Base-by-base conservation (phyloP, 1,140 invertebrate species). In the Apis cerana region DNA sequence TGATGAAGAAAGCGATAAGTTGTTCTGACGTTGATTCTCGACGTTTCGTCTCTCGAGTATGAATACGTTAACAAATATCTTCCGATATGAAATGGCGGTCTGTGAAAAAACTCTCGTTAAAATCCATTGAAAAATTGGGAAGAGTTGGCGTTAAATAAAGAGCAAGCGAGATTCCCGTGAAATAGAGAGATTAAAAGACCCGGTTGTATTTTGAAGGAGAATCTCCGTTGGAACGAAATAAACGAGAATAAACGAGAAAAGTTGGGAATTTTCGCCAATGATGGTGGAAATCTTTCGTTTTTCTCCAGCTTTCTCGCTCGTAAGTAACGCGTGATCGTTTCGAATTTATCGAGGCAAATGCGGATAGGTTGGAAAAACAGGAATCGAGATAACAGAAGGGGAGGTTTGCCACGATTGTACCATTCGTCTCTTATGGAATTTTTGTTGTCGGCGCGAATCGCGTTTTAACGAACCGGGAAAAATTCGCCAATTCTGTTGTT, bases 121-220 rank as follows among this genome's bases (percentile, higher is more conserved):
- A 71, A 71, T 1, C 52, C 11, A 48, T 54, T 70, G 69, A 58
- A 72, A 58, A 72, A 72, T 56, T 50, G 0, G n/a, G 58, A 54
- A 13, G 21, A 78, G 21, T 8, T 19, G 17, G 65, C n/a, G 68
- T 54, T 72, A 72, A 70, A 70, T 54, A 43, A 48, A 33, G 52
- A 4, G 8, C 19, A 27, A n/a, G 70, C n/a, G n/a, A n/a, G 27
- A 65, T 80, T 79, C 15, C 9, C 56, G 27, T 19, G 23, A 62
- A 75, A 64, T 33, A 43, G 62, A n/a, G 23, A n/a, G n/a, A 58
- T 65, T 58, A 81, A 67, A 75, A 71, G 50, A 54, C 12, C 17
- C 21, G 1, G 58, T 33, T 48, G 61, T 5, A 12, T 33, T 33
- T 33, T 17, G 15, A 48, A 43, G 48, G 15, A 11, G 23, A 19